A percentile compares a stretch with the other conserved stretches of the same genome.
Evolutionary conservation across 1,140 invertebrate genomes (phyloP).

Genomic region (Lysiphlebus fabarum): DNA sequence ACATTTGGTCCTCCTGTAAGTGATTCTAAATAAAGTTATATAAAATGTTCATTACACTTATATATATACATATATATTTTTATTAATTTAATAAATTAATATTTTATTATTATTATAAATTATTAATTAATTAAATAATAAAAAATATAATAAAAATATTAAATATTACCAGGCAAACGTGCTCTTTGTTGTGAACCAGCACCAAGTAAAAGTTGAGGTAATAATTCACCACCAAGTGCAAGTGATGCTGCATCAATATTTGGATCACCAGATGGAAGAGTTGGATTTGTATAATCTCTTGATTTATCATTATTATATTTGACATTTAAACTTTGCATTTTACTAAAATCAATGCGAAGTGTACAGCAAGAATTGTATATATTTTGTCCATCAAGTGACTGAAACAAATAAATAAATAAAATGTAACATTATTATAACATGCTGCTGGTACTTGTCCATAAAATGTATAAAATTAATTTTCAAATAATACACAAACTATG

Average conservation of each 20-base stretch:
- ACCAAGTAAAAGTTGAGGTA: constrained; percentile 66
- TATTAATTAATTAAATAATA: constrained; percentile 3
- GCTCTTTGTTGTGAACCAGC: constrained; percentile 61
- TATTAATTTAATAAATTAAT: background rate
- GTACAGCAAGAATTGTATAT: constrained; percentile 99
- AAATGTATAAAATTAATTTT: too few species aligned
- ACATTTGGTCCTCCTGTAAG: constrained; percentile 73
- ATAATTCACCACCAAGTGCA: constrained; percentile 61
- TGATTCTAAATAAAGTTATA: constrained; percentile 53
- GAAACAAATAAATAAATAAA: constrained; percentile 35
- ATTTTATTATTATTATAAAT: background rate
- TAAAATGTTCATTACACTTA: constrained; percentile 32
- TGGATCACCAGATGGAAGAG: constrained; percentile 88
- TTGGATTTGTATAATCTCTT: constrained; percentile 97
- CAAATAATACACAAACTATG: too few species aligned
- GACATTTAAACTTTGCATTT: constrained; percentile 95
- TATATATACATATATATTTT: constrained; percentile 12
- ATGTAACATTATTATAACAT: too few species aligned
- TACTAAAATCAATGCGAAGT: constrained; percentile 98
- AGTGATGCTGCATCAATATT: constrained; percentile 64
- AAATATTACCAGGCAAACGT: constrained; percentile 52
- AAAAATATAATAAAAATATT: too few species aligned
- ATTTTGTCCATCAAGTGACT: constrained; percentile 95
- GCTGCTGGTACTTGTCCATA: too few species aligned
- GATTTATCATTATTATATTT: constrained; percentile 99